Conservation (phyloP, 2,113 vertebrate genomes). For the Larimichthys crocea region DNA sequence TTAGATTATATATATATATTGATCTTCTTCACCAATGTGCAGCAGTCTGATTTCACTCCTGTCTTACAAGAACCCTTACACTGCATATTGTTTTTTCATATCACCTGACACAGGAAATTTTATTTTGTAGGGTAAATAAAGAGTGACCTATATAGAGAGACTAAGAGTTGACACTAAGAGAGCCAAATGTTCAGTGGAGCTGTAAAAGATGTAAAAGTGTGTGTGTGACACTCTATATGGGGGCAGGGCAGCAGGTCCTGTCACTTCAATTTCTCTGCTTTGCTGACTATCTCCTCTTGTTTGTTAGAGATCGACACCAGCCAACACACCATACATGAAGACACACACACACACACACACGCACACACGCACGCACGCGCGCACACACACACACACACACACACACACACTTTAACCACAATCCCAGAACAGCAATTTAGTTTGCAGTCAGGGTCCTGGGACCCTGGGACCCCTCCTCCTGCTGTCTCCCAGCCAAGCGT, state of each 20-base stretch:
- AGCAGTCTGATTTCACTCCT: not conserved
- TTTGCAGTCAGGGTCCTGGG: not conserved
- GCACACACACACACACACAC: no score
- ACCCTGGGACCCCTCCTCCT: not conserved
- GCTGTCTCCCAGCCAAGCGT: conserved; percentile 19
- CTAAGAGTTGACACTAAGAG: not conserved
- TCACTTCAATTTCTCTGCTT: conserved; percentile 49
- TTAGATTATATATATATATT: no score
- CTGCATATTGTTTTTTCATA: not conserved
- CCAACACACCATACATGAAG: no score
- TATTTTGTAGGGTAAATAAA: not conserved
- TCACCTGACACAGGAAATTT: not conserved
- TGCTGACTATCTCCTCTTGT: conserved; percentile 24
- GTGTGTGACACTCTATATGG: not conserved
- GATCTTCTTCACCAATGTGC: no score
- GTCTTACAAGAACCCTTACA: not conserved
- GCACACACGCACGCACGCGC: no score
- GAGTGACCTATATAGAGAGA: not conserved
- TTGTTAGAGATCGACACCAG: conserved; percentile 8
- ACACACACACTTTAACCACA: not conserved
- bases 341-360: no score
- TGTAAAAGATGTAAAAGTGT: conserved; percentile 3
- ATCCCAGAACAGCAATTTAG: conserved; percentile 21
- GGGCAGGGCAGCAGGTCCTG: conserved; percentile 47
- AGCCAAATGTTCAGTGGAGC: conserved; percentile 1